Base-by-base conservation (phyloP, 2,888 invertebrate species). In the Auanema freiburgensis region DNA sequence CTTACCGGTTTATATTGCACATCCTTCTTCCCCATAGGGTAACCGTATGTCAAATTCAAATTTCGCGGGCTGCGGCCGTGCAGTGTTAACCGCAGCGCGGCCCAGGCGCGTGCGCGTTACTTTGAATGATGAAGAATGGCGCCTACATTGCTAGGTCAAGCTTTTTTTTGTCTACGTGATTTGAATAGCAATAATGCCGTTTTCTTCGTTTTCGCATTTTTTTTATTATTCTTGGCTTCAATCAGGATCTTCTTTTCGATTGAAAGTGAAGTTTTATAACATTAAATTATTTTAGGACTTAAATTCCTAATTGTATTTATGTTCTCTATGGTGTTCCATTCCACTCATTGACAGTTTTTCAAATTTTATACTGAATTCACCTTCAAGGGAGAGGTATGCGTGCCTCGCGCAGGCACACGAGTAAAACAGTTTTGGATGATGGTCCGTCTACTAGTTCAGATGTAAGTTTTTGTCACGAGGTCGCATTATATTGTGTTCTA, bases 351-450 rank as follows among this genome's bases (percentile, higher is more conserved):
- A 21, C 24, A 24, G 18, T 52, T 10, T 52, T 21, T 52, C 24
- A 21, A 23, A 52, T 52, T n/a, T 52, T 52, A 46, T 46, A 18
- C 33, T 33, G 33, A 33, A 8, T 33, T 33, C 8, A 33, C 33
- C 33, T 33, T 33, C 33, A 33, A 33, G 33, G 33, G 33, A 33
- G 33, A 33, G 46, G 18, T 18, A 46, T 46, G 46, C 46, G 46
- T 46, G 46, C 46, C 46, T 46, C 46, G 16, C 46, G 46, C 21
- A 46, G 46, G 46, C 46, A 46, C 21, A 18, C 46, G 18, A 18
- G 16, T 46, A 16, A 21, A 46, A 46, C 46, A 46, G 46, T 18
- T 18, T 46, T 21, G 46, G 46, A 46, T 16, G 46, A 46, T 46
- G 16, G 18, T 16, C 46, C 46, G 18, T 46, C 46, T 21, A 46